Evolutionary conservation across 1,140 invertebrate genomes (phyloP).

Genomic region (Portunus trituberculatus): DNA sequence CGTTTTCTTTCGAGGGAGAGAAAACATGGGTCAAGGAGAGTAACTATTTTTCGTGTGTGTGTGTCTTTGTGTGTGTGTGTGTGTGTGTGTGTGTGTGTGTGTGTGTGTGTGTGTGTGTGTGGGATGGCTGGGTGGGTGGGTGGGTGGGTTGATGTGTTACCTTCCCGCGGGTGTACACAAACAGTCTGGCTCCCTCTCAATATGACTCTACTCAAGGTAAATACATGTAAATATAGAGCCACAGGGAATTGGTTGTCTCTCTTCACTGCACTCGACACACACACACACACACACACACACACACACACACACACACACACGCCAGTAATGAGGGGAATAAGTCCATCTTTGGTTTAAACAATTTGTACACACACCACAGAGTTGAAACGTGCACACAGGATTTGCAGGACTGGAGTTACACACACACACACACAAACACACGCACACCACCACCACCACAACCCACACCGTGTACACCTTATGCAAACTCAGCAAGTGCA

Average conservation of each 20-base stretch:
- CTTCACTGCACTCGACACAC: neutral
- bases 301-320: conserved; percentile 10
- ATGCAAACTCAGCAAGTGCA: too few relatives aligned
- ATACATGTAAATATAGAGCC: neutral
- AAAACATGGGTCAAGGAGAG: too few relatives aligned
- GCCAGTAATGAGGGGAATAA: neutral
- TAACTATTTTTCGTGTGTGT: neutral
- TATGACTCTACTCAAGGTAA: neutral
- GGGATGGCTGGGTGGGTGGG: neutral
- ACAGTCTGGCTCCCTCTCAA: neutral
- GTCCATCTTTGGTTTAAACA: conserved; percentile 4
- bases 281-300: too few relatives aligned
- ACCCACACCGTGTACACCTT: too few relatives aligned
- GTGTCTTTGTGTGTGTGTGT: neutral
- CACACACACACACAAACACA: neutral
- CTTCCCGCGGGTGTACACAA: neutral
- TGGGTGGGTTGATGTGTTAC: neutral
- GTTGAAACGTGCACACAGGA: neutral
- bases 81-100: neutral
- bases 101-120: neutral
- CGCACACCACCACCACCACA: too few relatives aligned
- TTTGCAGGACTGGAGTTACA: neutral
- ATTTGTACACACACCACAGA: neutral
- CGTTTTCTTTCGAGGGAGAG: too few relatives aligned
- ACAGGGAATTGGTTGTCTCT: neutral